Evolutionary conservation across 2,113 vertebrate species (phyloP).

Genomic region (Paradoxurus hermaphroditus): DNA sequence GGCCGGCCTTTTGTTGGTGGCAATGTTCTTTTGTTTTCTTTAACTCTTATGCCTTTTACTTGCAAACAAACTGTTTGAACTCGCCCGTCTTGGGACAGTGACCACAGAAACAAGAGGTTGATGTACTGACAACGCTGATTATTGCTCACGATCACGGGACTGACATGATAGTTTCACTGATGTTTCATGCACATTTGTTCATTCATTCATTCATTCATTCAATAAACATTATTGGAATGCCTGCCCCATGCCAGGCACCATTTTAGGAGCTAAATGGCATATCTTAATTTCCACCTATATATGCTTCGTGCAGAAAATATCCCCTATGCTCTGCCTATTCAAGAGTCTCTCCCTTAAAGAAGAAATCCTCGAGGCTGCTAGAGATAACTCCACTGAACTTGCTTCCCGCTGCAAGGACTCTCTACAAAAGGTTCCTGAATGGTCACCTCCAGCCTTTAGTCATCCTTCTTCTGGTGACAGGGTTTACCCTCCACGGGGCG

Average conservation of each 20-base stretch:
- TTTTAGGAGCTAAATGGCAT: background rate
- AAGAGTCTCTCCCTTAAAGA: background rate
- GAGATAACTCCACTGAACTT: background rate
- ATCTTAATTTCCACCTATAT: background rate
- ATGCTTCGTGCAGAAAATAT: background rate
- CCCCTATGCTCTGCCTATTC: background rate
- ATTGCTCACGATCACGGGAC: background rate
- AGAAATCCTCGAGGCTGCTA: background rate
- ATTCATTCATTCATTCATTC: background rate
- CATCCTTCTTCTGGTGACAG: background rate
- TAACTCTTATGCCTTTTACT: background rate
- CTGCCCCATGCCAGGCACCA: background rate
- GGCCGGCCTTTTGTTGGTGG: background rate
- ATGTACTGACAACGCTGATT: background rate
- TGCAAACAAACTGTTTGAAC: background rate
- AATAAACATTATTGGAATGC: background rate
- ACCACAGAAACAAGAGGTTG: background rate
- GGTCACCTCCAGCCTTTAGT: background rate
- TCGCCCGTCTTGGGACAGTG: background rate
- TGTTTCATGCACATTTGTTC: background rate
- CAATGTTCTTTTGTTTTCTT: background rate
- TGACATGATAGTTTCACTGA: background rate
- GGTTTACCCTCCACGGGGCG: background rate
- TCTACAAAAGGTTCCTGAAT: background rate
- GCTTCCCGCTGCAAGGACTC: background rate